phyloP scores from a whole-genome alignment of 2,797 vertebrate genomes.

The Coccyzus lansbergi region DNA sequence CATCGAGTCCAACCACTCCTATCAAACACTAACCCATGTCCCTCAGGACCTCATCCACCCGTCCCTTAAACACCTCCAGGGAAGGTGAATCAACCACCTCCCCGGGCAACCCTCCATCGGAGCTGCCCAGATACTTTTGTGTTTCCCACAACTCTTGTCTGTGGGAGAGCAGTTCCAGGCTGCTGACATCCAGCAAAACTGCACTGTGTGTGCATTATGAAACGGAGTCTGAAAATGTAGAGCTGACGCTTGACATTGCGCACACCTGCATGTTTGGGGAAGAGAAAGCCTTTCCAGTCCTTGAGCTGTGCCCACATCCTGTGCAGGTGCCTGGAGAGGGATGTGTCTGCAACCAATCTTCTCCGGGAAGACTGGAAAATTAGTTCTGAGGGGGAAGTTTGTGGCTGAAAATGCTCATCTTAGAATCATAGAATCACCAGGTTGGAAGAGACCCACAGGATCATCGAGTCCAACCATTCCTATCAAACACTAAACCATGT shows the following conservation, averaged over 20 bases:
- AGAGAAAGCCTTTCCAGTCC: constrained; percentile 66
- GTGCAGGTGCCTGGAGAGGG: constrained; percentile 60
- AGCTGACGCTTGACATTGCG: constrained; percentile 49
- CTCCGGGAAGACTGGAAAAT: constrained; percentile 40
- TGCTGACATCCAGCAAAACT: constrained; percentile 51
- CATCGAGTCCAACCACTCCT: too few species aligned
- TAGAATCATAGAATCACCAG: too few species aligned
- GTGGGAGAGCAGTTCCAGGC: neutral
- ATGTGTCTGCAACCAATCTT: neutral
- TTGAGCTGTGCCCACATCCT: constrained; percentile 69
- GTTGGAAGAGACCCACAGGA: too few species aligned
- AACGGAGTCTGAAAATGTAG: constrained; percentile 48
- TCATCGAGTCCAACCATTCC: too few species aligned
- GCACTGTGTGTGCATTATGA: neutral
- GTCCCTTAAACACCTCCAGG: too few species aligned
- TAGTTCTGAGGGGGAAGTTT: constrained; percentile 29
- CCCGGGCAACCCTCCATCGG: neutral
- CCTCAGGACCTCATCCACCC: too few species aligned
- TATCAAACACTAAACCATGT: too few species aligned
- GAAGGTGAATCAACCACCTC: too few species aligned
- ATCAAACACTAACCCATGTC: too few species aligned
- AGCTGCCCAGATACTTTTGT: neutral
- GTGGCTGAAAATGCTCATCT: neutral
- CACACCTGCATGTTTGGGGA: constrained; percentile 58
- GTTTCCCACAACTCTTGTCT: neutral